Percentiles rank a stretch among this genome's conserved stretches.
phyloP scores from a whole-genome alignment of 2,113 vertebrate genomes.

The Eptesicus fuscus region DNA sequence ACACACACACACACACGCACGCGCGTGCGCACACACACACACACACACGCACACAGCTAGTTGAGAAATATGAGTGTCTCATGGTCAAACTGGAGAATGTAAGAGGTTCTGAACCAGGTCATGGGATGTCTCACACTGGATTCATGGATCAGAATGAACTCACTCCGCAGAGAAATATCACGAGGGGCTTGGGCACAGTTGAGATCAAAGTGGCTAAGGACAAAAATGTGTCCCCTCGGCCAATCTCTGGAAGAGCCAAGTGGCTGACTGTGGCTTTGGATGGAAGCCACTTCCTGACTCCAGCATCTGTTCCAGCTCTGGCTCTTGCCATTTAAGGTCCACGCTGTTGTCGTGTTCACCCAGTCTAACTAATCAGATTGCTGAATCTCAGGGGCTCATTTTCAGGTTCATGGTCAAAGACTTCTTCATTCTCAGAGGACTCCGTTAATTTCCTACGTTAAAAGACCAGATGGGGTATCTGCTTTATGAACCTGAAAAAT shows the following conservation, averaged over 20 bases:
- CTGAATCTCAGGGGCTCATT: slow-evolving; percentile 65
- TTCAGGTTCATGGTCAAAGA: slow-evolving; percentile 74
- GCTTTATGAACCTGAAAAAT: slow-evolving; percentile 67
- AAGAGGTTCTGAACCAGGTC: background rate
- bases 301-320: slow-evolving; percentile 63
- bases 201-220: slow-evolving; percentile 46
- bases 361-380: slow-evolving; percentile 73
- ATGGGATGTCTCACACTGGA: background rate
- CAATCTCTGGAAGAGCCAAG: slow-evolving; percentile 45
- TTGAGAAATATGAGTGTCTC: slow-evolving; percentile 1
- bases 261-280: slow-evolving; percentile 53
- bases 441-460: slow-evolving; percentile 65
- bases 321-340: slow-evolving; percentile 47
- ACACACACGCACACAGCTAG: background rate
- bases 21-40: too few relatives aligned
- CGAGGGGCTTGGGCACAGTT: background rate
- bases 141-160: background rate
- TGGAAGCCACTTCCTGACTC: slow-evolving; percentile 55
- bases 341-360: slow-evolving; percentile 49
- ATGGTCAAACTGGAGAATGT: background rate
- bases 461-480: slow-evolving; percentile 72
- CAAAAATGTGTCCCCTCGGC: slow-evolving; percentile 29
- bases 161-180: background rate
- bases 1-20: background rate
- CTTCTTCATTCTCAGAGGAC: slow-evolving; percentile 67